Evolutionary conservation across 2,888 invertebrate genomes (phyloP), one percentile per base, ranked within the genome.

Genomic region (Furcula furcula): DNA sequence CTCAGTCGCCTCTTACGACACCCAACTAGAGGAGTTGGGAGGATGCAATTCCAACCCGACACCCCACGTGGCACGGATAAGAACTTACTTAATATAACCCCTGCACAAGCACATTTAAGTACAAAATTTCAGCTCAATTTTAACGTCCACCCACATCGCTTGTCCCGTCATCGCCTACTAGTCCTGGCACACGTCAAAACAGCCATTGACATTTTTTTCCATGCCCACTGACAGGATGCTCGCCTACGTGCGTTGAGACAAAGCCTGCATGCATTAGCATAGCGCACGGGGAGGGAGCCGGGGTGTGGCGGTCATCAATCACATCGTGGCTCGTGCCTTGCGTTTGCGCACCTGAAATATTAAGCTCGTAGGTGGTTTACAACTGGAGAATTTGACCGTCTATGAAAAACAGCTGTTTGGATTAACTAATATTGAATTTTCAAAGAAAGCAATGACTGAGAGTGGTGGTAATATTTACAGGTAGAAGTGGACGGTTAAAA

Each of bases 241-340:
- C 74, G 78, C 79, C 81, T 72, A 80, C 80, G 75, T 70, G 65
- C 57, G 34, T 59, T 64, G 76, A 79, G 76, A 81, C 81, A 81
- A 79, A 79, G 77, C 63, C 45, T 14, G 31, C 26, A 41, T 49
- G 59, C 64, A 80, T 79, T 79, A 73, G 62, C 78, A 80, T 80
- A 76, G 55, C 60, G 51, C 50, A 55, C 49, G 51, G 50, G 64
- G 73, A 73, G 70, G 63, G 66, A 73, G 73, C 69, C 64, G 66
- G 73, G 76, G 76, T 68, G 76, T 70, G 77, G 69, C 58, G 51
- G 39, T 66, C 67, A 72, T 79, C 77, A 76, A 79, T 82, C 76
- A 76, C 65, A 63, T 66, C 68, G 54, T 64, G 64, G 64, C 75
- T 61, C 76, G 75, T 69, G 75, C 76, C 64, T 30, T 59, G 67